Evolutionary conservation across 1,140 invertebrate species (phyloP).

Genomic region (Archegozetes longisetosus): DNA sequence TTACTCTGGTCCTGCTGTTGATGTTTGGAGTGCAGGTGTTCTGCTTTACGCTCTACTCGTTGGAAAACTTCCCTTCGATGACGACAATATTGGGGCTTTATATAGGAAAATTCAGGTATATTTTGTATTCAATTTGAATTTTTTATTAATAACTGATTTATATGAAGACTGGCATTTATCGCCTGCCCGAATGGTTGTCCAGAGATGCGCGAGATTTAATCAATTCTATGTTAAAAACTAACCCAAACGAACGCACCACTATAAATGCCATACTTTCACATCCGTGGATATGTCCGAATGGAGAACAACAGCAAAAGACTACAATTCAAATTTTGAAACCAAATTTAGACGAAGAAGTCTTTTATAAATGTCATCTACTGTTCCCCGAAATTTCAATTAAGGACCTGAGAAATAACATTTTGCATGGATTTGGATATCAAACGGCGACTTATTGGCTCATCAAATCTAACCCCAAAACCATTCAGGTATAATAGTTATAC

Average conservation of each 20-base stretch:
- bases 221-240: conserved; percentile 50
- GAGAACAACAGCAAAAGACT: neutral
- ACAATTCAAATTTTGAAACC: neutral
- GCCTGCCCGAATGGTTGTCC: conserved; percentile 53
- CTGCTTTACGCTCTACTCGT: conserved; percentile 95
- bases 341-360: conserved; percentile 2
- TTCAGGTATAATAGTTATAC: neutral
- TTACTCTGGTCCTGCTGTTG: conserved; percentile 89
- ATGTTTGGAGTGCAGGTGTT: conserved; percentile 97
- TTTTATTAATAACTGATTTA: neutral
- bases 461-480: conserved; percentile 5
- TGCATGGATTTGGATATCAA: conserved; percentile 13
- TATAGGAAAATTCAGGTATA: conserved; percentile 96
- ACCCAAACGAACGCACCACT: conserved; percentile 53
- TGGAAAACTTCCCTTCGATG: conserved; percentile 79
- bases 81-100: conserved; percentile 93
- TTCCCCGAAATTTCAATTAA: neutral
- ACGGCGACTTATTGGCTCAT: conserved; percentile 18
- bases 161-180: conserved; percentile 43
- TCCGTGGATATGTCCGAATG: conserved; percentile 46
- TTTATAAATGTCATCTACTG: neutral
- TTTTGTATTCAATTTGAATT: conserved; percentile 5
- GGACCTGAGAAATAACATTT: conserved; percentile 10
- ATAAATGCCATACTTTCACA: conserved; percentile 50
- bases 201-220: conserved; percentile 45